These are phyloP conservation scores for Amphipoea oculea DNA, from an alignment of 2,888 invertebrate genomes.

Conservation along the genomic window DNA sequence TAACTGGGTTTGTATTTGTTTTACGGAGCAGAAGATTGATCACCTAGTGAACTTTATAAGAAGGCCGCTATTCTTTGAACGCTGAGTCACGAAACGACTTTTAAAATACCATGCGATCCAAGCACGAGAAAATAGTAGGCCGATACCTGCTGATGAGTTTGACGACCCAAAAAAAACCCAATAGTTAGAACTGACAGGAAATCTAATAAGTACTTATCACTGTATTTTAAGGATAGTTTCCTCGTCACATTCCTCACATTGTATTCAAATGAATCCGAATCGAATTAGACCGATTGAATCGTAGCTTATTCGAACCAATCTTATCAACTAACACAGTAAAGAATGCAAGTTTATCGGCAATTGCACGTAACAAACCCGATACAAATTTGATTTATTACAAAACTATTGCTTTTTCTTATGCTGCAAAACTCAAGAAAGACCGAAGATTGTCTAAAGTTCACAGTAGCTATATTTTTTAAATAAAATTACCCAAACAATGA, in stretches of 20 bases:
- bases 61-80: constrained; percentile 48
- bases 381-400: constrained; percentile 13
- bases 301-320: constrained; percentile 12
- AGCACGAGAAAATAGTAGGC: constrained; percentile 29
- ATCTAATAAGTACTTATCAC: not conserved
- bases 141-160: constrained; percentile 2
- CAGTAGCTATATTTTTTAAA: too few species aligned
- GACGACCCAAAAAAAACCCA: constrained; percentile 14
- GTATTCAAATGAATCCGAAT: not conserved
- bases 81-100: constrained; percentile 55
- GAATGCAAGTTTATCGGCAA: constrained; percentile 31
- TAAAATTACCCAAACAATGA: not conserved
- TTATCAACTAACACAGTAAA: constrained; percentile 13
- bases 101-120: constrained; percentile 35
- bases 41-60: constrained; percentile 39
- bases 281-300: not conserved
- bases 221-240: not conserved
- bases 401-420: not conserved
- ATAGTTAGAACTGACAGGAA: not conserved
- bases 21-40: constrained; percentile 53
- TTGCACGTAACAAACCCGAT: constrained; percentile 7
- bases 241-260: constrained; percentile 18
- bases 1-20: constrained; percentile 69
- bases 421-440: not conserved
- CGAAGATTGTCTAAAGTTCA: not conserved